These are phyloP conservation scores for Drosophila algonquin DNA, from an alignment of 2,888 invertebrate genomes.

Conservation along the genomic window DNA sequence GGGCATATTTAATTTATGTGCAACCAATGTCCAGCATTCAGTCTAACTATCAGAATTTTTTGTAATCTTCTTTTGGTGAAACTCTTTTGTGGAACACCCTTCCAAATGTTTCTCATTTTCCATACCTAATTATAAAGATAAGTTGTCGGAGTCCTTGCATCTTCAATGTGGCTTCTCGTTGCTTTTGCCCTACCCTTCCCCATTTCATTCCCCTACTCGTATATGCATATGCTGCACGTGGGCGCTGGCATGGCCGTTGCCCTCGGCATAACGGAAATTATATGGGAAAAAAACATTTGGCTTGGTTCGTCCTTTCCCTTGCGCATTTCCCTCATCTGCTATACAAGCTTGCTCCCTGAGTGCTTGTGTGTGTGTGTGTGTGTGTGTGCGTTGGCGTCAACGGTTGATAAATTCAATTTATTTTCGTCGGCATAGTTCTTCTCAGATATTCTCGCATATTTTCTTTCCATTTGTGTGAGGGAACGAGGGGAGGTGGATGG, in stretches of 20 bases:
- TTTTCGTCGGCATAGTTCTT: constrained; percentile 43
- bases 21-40: background rate
- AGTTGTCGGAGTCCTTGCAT: background rate
- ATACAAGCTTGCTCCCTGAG: background rate
- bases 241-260: constrained; percentile 12
- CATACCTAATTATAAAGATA: constrained; percentile 8
- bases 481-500: background rate
- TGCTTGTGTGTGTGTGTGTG: background rate
- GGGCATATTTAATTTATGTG: background rate
- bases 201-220: background rate
- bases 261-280: constrained; percentile 50
- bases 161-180: constrained; percentile 1
- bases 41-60: background rate
- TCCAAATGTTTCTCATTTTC: background rate
- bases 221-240: constrained; percentile 28
- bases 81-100: background rate
- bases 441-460: constrained; percentile 49
- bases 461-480: constrained; percentile 65
- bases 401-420: constrained; percentile 75
- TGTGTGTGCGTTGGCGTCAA: constrained; percentile 42
- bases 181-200: background rate
- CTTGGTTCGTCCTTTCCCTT: constrained; percentile 3
- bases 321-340: too few relatives aligned
- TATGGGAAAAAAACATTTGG: constrained; percentile 48
- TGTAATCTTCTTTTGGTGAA: background rate